phyloP scores from a whole-genome alignment of 92 coral and sea anemone genomes.

The Phenganax stokvisi region DNA sequence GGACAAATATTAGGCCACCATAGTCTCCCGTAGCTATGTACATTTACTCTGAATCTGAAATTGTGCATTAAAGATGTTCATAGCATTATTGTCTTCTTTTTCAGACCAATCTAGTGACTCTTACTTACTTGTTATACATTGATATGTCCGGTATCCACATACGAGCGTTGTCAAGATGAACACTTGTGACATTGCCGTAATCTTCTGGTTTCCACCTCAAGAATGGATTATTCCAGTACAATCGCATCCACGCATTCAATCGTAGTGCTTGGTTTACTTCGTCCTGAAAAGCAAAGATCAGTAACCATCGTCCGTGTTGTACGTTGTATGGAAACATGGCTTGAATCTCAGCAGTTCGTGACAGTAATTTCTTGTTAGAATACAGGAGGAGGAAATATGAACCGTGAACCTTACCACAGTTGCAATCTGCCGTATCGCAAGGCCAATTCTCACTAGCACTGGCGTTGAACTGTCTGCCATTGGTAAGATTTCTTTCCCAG shows the following conservation, averaged over 20 bases:
- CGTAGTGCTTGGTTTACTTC: slow-evolving; percentile 18
- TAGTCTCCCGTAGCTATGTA: too few species aligned
- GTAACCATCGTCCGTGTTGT: too few species aligned
- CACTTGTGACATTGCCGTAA: slow-evolving; percentile 23
- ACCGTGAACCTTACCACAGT: slow-evolving; percentile 25
- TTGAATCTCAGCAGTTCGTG: too few species aligned
- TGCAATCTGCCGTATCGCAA: slow-evolving; percentile 26
- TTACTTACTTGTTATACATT: slow-evolving; percentile 39
- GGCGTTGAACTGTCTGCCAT: slow-evolving; percentile 2
- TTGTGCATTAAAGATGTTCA: too few species aligned
- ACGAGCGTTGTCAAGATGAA: slow-evolving; percentile 30
- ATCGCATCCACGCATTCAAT: slow-evolving; percentile 5
- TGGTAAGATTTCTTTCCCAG: slow-evolving; percentile 10
- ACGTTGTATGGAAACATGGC: too few species aligned
- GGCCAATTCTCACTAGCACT: background rate
- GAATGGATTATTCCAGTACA: slow-evolving; percentile 40
- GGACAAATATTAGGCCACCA: too few species aligned
- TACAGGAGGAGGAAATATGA: background rate
- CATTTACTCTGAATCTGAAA: too few species aligned
- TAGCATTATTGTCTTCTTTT: background rate
- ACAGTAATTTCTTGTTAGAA: background rate
- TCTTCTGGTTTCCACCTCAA: slow-evolving; percentile 42
- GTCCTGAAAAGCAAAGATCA: slow-evolving; percentile 1
- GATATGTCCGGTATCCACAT: slow-evolving; percentile 49
- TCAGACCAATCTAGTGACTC: background rate